Evolutionary conservation across 2,888 invertebrate genomes (phyloP).

Genomic region (Trichogramma evanescens): DNA sequence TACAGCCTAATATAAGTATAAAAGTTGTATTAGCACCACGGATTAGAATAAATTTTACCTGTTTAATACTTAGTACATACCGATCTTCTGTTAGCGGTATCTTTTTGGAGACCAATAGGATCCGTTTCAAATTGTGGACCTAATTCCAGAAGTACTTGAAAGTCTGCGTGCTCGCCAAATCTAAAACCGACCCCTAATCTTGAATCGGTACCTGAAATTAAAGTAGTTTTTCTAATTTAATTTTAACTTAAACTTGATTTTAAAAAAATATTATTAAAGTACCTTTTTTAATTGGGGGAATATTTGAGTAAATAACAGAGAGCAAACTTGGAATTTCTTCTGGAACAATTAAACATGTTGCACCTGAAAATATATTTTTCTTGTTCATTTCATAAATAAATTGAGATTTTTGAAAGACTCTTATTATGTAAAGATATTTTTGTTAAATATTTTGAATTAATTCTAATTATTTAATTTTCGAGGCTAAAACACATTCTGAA

Average conservation of each 20-base stretch:
- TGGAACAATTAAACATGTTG: slow-evolving; percentile 62
- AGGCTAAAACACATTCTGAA: too few relatives aligned
- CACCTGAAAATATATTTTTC: slow-evolving; percentile 46
- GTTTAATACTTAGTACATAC: slow-evolving; percentile 19
- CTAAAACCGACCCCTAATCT: slow-evolving; percentile 73
- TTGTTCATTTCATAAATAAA: not conserved
- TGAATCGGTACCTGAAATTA: slow-evolving; percentile 65
- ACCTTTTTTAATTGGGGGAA: slow-evolving; percentile 82
- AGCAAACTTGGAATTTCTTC: slow-evolving; percentile 73
- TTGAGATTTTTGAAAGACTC: not conserved
- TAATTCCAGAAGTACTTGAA: slow-evolving; percentile 68
- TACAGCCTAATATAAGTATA: slow-evolving; percentile 28
- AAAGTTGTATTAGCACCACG: not conserved
- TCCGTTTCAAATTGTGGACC: slow-evolving; percentile 74
- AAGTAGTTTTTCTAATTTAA: not conserved
- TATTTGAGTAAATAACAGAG: slow-evolving; percentile 75
- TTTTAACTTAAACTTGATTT: not conserved
- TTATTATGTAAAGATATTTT: not conserved
- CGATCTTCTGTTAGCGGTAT: slow-evolving; percentile 31
- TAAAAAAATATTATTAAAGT: slow-evolving; percentile 26
- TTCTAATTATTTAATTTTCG: too few relatives aligned
- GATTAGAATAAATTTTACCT: not conserved
- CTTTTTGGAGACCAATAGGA: slow-evolving; percentile 51
- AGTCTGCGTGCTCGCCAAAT: slow-evolving; percentile 74
- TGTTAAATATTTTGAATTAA: too few relatives aligned